A percentile compares a stretch with the other conserved stretches of the same genome.
These are phyloP conservation scores for Monoplex corrugatus DNA, from an alignment of 2,888 invertebrate genomes.

Conservation along the genomic window DNA sequence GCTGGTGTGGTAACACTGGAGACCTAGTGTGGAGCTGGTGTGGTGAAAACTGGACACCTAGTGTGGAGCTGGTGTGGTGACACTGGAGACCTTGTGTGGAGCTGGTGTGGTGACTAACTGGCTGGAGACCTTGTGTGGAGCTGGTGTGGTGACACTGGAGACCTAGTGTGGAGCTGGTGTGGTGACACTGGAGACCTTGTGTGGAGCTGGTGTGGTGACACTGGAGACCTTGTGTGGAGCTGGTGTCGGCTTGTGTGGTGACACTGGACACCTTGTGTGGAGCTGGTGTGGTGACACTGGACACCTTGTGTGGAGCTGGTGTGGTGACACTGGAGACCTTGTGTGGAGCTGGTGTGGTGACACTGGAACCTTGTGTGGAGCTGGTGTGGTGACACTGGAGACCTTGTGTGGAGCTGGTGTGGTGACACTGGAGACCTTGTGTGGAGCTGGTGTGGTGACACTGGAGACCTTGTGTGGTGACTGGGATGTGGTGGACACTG, in stretches of 20 bases:
- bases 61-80: too few species aligned
- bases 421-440: background rate
- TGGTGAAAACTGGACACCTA: background rate
- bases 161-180: background rate
- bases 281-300: too few species aligned
- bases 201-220: too few species aligned
- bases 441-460: too few species aligned
- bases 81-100: background rate
- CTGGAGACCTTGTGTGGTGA: background rate
- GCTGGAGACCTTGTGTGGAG: background rate
- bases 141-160: too few species aligned
- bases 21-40: background rate
- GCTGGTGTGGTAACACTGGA: too few species aligned
- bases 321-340: background rate
- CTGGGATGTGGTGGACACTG: too few species aligned
- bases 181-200: background rate
- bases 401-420: background rate
- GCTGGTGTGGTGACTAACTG: too few species aligned
- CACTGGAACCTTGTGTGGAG: background rate
- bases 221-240: background rate
- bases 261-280: background rate
- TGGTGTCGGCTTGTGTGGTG: too few species aligned
- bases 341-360: too few species aligned
- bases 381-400: too few species aligned
- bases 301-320: background rate